Percentiles rank a stretch among this genome's conserved stretches.
phyloP scores from a whole-genome alignment of 2,888 invertebrate genomes.

The Suillia variegata region DNA sequence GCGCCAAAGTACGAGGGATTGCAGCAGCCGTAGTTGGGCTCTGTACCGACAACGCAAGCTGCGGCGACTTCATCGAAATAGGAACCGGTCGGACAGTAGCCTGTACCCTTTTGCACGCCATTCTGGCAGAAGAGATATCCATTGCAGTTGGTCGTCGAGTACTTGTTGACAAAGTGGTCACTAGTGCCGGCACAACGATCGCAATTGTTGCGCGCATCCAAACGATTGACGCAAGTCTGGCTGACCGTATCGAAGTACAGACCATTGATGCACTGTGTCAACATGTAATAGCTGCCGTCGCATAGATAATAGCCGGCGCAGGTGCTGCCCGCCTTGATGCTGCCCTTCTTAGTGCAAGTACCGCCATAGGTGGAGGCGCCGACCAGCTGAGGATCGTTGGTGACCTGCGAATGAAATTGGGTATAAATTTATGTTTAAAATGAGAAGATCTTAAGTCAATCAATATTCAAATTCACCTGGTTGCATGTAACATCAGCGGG shows the following conservation, averaged over 20 bases:
- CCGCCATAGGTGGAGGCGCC: conserved; percentile 15
- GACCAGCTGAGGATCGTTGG: conserved; percentile 26
- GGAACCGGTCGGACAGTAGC: conserved; percentile 27
- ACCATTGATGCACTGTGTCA: conserved; percentile 28
- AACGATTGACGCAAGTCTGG: conserved; percentile 33
- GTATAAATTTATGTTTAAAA: background rate
- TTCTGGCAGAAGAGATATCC: conserved; percentile 38
- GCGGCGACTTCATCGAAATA: conserved; percentile 37
- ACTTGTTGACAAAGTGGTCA: conserved; percentile 37
- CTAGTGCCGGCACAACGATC: conserved; percentile 40
- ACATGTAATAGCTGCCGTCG: conserved; percentile 22
- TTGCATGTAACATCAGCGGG: conserved; percentile 29
- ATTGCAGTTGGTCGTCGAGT: conserved; percentile 31
- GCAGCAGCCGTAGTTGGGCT: conserved; percentile 39
- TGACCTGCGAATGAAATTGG: conserved; percentile 17
- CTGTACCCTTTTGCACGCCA: conserved; percentile 30
- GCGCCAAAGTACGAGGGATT: no score
- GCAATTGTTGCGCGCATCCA: conserved; percentile 39
- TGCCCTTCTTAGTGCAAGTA: conserved; percentile 21
- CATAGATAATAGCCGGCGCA: conserved; percentile 40
- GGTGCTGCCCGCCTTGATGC: conserved; percentile 21
- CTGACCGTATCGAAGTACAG: conserved; percentile 33
- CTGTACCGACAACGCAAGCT: conserved; percentile 24
- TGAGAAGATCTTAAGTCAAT: no score
- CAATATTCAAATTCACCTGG: conserved; percentile 37